These are phyloP conservation scores for Helicoverpa zea DNA, from an alignment of 1,140 invertebrate genomes.

Conservation along the genomic window DNA sequence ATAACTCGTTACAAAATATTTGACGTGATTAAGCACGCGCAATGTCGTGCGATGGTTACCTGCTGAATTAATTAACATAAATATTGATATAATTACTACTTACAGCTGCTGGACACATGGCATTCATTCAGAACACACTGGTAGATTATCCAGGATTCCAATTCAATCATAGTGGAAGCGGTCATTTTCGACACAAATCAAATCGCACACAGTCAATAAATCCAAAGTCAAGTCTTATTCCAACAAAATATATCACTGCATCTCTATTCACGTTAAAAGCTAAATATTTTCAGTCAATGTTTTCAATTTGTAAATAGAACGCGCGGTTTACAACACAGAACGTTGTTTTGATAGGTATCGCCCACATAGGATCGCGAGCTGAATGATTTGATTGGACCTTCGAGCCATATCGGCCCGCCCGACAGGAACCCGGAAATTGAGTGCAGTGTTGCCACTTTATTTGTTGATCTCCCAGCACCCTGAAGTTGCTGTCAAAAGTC, in stretches of 20 bases:
- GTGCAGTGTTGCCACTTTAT: conserved; percentile 52
- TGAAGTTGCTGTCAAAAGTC: background rate
- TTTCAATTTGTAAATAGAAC: conserved; percentile 66
- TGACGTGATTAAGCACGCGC: conserved; percentile 33
- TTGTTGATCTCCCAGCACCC: background rate
- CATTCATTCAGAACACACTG: conserved; percentile 88
- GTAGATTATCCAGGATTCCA: conserved; percentile 89
- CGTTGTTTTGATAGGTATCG: conserved; percentile 73
- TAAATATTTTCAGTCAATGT: conserved; percentile 67
- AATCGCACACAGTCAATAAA: conserved; percentile 64
- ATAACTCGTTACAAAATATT: conserved; percentile 14
- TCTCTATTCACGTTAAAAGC: conserved; percentile 42
- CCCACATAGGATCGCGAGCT: conserved; percentile 69
- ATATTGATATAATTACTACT: conserved; percentile 71
- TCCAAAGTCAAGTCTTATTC: conserved; percentile 54
- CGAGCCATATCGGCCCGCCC: conserved; percentile 57
- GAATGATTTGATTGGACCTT: conserved; percentile 63
- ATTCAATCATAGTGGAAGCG: conserved; percentile 86
- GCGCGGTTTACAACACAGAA: conserved; percentile 60
- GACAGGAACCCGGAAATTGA: conserved; percentile 56
- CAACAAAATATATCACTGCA: conserved; percentile 54
- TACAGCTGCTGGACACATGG: conserved; percentile 87
- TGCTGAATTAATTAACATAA: conserved; percentile 37
- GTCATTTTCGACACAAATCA: conserved; percentile 83
- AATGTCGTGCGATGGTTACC: background rate